A percentile compares a stretch with the other conserved stretches of the same genome.
These are phyloP conservation scores for Hylaeus volcanicus DNA, from an alignment of 1,140 invertebrate genomes.

Conservation along the genomic window DNA sequence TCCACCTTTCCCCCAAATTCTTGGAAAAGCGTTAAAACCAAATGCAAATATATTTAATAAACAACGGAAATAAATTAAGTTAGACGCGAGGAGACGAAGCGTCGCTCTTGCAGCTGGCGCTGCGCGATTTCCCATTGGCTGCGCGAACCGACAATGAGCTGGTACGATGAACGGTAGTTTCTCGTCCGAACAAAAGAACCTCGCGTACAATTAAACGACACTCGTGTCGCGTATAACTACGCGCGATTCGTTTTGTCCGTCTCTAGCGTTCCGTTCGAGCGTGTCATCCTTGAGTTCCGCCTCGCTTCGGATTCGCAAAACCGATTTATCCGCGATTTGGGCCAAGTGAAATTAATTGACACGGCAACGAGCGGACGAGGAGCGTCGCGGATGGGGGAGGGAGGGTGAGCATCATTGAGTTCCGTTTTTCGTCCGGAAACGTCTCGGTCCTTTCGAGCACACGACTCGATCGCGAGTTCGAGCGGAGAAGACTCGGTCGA, in stretches of 20 bases:
- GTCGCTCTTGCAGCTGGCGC: background rate
- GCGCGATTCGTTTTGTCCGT: constrained; percentile 43
- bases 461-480: background rate
- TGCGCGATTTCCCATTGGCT: background rate
- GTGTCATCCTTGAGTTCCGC: constrained; percentile 22
- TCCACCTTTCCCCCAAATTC: too few relatives aligned
- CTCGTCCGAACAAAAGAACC: constrained; percentile 19
- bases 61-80: too few relatives aligned
- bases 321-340: constrained; percentile 28
- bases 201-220: constrained; percentile 22
- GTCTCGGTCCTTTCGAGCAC: background rate
- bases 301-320: background rate
- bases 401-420: background rate
- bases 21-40: too few relatives aligned
- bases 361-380: background rate
- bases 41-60: too few relatives aligned
- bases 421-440: constrained; percentile 17
- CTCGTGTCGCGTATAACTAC: background rate
- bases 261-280: constrained; percentile 17
- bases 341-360: constrained; percentile 45
- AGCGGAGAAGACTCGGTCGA: background rate
- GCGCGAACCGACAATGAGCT: background rate
- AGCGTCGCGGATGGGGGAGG: too few relatives aligned
- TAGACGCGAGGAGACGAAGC: background rate
- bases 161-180: background rate